Percentiles rank a stretch among this genome's conserved stretches.
phyloP scores from a whole-genome alignment of 2,113 vertebrate genomes.

The Vulpes lagopus region DNA sequence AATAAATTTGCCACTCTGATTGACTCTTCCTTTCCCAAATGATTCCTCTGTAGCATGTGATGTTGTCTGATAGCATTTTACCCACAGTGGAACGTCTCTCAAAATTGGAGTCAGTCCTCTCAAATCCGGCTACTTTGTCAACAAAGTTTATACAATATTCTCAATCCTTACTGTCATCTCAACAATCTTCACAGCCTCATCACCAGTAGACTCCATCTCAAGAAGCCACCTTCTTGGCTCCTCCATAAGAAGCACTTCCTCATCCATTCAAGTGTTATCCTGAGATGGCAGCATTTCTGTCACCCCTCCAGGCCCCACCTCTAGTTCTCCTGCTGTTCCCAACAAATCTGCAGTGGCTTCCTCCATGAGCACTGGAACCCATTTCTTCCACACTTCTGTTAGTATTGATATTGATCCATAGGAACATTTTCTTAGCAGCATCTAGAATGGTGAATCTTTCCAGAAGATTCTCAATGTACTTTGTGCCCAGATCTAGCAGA shows the following conservation, averaged over 20 bases:
- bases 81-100: neutral
- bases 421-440: neutral
- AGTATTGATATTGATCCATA: neutral
- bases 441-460: neutral
- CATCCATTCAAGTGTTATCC: neutral
- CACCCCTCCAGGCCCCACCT: neutral
- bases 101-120: neutral
- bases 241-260: neutral
- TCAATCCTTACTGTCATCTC: neutral
- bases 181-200: neutral
- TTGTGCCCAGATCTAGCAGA: neutral
- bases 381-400: neutral
- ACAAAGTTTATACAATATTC: neutral
- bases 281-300: neutral
- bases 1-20: neutral
- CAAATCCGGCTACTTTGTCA: neutral
- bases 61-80: neutral
- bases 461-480: neutral
- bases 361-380: neutral
- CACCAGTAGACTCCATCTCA: neutral
- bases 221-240: neutral
- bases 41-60: neutral
- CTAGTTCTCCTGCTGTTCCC: neutral
- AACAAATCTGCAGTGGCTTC: neutral
- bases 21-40: neutral